These are phyloP conservation scores for Brevimyrus niger DNA, from an alignment of 2,113 vertebrate species.

Conservation along the genomic window DNA sequence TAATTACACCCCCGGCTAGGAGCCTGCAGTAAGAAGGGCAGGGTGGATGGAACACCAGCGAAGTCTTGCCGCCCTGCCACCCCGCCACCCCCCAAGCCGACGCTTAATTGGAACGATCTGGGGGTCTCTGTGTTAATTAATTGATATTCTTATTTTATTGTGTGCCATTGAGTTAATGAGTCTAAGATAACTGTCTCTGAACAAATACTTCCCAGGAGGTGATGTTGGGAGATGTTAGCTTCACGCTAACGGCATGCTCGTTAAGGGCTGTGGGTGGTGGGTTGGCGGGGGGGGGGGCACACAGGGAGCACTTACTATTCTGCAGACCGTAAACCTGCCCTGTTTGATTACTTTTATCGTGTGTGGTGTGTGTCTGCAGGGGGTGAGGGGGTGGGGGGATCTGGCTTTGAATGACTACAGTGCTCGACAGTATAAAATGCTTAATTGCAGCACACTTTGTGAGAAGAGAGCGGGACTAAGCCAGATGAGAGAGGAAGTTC, in stretches of 20 bases:
- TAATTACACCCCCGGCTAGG: constrained; percentile 58
- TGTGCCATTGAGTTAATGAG: constrained; percentile 72
- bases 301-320: constrained; percentile 1
- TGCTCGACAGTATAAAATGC: background rate
- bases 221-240: constrained; percentile 10
- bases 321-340: constrained; percentile 15
- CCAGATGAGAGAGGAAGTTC: background rate
- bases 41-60: constrained; percentile 48
- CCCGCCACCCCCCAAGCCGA: constrained; percentile 30
- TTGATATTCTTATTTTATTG: constrained; percentile 71
- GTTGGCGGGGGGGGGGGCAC: background rate
- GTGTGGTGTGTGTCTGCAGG: background rate
- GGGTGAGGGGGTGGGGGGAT: background rate
- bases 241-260: constrained; percentile 20
- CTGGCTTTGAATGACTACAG: constrained; percentile 1
- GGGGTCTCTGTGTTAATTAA: constrained; percentile 71
- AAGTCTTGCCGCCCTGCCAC: constrained; percentile 42
- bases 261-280: constrained; percentile 1
- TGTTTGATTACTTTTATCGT: constrained; percentile 20
- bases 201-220: constrained; percentile 33
- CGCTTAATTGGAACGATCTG: constrained; percentile 62
- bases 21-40: constrained; percentile 47
- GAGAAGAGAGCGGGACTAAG: background rate
- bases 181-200: constrained; percentile 67
- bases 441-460: background rate